Evolutionary conservation across 2,797 vertebrate genomes (phyloP).

Genomic region (Rhinatrema bivittatum): DNA sequence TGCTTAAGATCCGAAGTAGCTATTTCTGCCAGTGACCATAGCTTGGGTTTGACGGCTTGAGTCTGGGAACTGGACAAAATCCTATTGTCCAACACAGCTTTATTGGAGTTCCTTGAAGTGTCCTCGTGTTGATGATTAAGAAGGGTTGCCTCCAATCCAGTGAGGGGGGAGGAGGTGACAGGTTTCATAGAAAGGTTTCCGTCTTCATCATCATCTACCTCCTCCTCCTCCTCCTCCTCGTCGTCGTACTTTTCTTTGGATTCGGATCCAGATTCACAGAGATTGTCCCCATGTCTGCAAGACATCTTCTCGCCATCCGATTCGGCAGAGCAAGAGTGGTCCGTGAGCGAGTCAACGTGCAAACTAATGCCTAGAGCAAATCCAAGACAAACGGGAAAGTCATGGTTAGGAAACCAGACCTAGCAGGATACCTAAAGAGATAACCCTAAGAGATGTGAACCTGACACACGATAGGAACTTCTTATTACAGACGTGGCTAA

Average conservation of each 20-base stretch:
- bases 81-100: slow-evolving; percentile 53
- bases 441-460: too few relatives aligned
- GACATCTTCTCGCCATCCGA: slow-evolving; percentile 86
- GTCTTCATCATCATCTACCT: slow-evolving; percentile 38
- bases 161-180: slow-evolving; percentile 79
- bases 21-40: slow-evolving; percentile 96
- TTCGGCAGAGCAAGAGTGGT: slow-evolving; percentile 90
- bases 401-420: background rate
- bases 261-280: slow-evolving; percentile 69
- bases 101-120: slow-evolving; percentile 47
- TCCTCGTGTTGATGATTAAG: slow-evolving; percentile 69
- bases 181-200: slow-evolving; percentile 63
- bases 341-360: slow-evolving; percentile 90
- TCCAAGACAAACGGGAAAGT: slow-evolving; percentile 17
- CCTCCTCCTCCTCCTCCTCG: slow-evolving; percentile 54
- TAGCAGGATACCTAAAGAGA: background rate
- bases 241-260: slow-evolving; percentile 73
- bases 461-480: too few relatives aligned
- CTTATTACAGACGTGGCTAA: too few relatives aligned
- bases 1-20: slow-evolving; percentile 95
- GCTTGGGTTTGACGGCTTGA: slow-evolving; percentile 80
- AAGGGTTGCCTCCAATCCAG: slow-evolving; percentile 76
- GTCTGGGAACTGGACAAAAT: slow-evolving; percentile 66
- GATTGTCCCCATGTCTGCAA: slow-evolving; percentile 61
- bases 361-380: slow-evolving; percentile 78